phyloP scores from a whole-genome alignment of 2,113 vertebrate genomes.

The Ochotona curzoniae region DNA sequence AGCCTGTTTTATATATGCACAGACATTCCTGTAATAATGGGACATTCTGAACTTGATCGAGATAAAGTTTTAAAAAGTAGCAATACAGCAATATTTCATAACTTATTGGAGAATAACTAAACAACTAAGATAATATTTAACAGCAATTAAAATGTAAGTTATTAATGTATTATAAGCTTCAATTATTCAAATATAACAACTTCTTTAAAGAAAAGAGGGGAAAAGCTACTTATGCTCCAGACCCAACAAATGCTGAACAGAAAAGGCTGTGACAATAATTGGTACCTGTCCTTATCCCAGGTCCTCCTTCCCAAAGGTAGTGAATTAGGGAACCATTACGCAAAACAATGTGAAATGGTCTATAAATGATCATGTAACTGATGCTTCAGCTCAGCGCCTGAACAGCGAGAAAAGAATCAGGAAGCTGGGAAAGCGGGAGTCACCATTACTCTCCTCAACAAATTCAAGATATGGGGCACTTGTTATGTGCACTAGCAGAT shows the following conservation, averaged over 20 bases:
- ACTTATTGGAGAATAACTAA: constrained; percentile 48
- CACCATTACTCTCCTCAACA: not conserved
- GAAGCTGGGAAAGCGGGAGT: constrained; percentile 33
- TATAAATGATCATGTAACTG: not conserved
- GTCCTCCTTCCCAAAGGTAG: constrained; percentile 19
- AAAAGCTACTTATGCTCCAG: not conserved
- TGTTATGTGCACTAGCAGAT: not conserved
- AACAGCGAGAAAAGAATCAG: not conserved
- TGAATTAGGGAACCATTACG: not conserved
- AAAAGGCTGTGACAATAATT: not conserved
- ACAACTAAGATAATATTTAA: constrained; percentile 55
- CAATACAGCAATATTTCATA: constrained; percentile 41
- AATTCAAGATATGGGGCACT: not conserved
- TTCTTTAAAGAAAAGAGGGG: not conserved
- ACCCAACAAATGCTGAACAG: not conserved
- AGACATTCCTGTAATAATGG: constrained; percentile 49
- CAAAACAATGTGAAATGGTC: not conserved
- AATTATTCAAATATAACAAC: constrained; percentile 51
- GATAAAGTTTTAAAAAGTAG: constrained; percentile 47
- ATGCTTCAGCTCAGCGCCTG: not conserved
- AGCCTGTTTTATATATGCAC: constrained; percentile 58
- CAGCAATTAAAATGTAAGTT: constrained; percentile 38
- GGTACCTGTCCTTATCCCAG: not conserved
- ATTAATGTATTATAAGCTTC: constrained; percentile 24
- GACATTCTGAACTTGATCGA: constrained; percentile 60